Conservation (phyloP, 30 jellyfish, hydroid and myxozoan genomes). For the Cassiopea andromeda region DNA sequence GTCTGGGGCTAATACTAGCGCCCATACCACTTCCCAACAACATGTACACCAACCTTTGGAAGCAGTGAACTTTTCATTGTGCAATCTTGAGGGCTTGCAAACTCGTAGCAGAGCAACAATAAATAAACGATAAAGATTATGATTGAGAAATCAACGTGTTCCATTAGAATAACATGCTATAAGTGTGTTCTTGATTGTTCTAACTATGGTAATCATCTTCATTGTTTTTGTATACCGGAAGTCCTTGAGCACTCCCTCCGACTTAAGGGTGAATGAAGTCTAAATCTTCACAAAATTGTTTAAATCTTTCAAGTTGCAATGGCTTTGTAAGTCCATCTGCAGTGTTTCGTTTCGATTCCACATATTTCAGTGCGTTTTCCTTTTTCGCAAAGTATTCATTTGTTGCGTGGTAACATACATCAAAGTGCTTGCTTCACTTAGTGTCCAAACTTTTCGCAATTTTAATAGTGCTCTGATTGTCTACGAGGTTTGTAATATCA, state of each 20-base stretch:
- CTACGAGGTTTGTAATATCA: background rate
- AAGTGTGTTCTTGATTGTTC: background rate
- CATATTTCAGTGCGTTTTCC: background rate
- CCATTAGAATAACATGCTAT: background rate
- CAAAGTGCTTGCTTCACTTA: conserved; percentile 14
- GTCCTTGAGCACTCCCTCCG: conserved; percentile 6
- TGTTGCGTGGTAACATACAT: conserved; percentile 2
- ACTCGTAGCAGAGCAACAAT: background rate
- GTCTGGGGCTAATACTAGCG: too few species aligned
- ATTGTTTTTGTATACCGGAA: background rate
- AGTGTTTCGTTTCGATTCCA: background rate
- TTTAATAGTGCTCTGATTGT: background rate
- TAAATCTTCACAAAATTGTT: background rate
- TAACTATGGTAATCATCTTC: background rate
- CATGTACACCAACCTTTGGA: too few species aligned
- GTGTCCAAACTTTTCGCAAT: conserved; percentile 5
- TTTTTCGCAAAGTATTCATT: background rate
- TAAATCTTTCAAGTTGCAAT: conserved; percentile 9
- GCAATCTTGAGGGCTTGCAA: too few species aligned
- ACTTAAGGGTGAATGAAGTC: background rate
- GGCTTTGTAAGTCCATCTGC: conserved; percentile 11
- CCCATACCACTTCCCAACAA: too few species aligned
- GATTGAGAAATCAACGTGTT: background rate
- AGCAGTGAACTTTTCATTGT: too few species aligned
- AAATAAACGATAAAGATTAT: too few species aligned